These are phyloP conservation scores for Henricia sp. DNA, from an alignment of 53 echinoderm and acorn worm species.

Conservation along the genomic window DNA sequence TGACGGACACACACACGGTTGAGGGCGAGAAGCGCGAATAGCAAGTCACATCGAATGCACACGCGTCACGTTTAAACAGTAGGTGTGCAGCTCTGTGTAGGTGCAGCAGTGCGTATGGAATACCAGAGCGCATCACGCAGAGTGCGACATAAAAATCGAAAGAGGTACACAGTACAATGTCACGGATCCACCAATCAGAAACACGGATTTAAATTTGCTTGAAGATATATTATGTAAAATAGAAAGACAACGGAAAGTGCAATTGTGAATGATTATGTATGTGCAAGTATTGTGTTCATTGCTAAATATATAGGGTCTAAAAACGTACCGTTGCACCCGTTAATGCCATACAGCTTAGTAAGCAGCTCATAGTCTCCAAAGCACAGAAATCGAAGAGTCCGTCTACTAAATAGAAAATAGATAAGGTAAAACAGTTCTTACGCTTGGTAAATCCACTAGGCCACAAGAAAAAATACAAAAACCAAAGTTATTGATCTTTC, in stretches of 20 bases:
- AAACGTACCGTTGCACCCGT: slow-evolving; percentile 47
- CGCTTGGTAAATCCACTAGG: neutral
- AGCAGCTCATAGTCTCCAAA: slow-evolving; percentile 57
- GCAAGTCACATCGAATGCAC: no score
- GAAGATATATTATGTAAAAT: neutral
- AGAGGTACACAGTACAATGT: no score
- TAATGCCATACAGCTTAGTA: slow-evolving; percentile 41
- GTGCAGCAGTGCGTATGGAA: no score
- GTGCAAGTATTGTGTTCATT: no score
- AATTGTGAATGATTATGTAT: no score
- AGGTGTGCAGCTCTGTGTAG: no score
- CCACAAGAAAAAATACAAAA: neutral
- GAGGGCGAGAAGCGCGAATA: no score
- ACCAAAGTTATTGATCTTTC: neutral
- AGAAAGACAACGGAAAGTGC: neutral
- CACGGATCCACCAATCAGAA: no score
- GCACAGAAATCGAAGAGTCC: slow-evolving; percentile 1
- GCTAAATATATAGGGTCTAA: neutral
- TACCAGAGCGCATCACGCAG: no score
- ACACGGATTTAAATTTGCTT: neutral
- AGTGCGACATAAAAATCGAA: no score
- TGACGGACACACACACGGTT: no score
- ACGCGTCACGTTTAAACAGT: no score
- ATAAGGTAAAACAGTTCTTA: neutral
- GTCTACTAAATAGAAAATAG: neutral